These are phyloP conservation scores for Elegia similella DNA, from an alignment of 2,888 invertebrate genomes.

Conservation along the genomic window DNA sequence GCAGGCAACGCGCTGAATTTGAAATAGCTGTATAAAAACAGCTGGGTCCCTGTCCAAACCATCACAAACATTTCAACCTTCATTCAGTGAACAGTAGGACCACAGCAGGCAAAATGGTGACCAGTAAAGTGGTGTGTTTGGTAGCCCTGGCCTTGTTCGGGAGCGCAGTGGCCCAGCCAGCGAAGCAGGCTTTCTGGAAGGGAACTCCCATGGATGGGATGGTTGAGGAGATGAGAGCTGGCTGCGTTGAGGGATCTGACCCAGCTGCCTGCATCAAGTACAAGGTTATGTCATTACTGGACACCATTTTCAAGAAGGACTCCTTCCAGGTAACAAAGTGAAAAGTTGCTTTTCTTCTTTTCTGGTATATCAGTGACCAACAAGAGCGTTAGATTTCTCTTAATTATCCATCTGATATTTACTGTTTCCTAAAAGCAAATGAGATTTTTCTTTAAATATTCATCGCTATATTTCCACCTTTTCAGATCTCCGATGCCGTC, in stretches of 20 bases:
- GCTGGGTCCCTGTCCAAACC: conserved; percentile 69
- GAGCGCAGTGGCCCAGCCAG: conserved; percentile 82
- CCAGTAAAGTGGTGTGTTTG: conserved; percentile 73
- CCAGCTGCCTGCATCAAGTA: conserved; percentile 91
- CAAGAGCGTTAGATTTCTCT: too few species aligned
- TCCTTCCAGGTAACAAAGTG: conserved; percentile 85
- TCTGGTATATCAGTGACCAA: too few species aligned
- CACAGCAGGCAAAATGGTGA: conserved; percentile 61
- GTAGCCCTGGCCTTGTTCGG: conserved; percentile 80
- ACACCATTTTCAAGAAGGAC: conserved; percentile 90
- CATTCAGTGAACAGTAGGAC: conserved; percentile 66
- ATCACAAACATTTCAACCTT: conserved; percentile 72
- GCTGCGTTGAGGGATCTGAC: conserved; percentile 88
- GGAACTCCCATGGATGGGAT: conserved; percentile 86
- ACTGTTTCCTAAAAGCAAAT: too few species aligned
- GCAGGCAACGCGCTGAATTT: conserved; percentile 71
- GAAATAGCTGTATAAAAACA: conserved; percentile 82
- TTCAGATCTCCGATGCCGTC: conserved; percentile 87
- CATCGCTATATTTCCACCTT: conserved; percentile 18
- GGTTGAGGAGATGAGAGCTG: conserved; percentile 88
- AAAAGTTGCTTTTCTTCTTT: background rate
- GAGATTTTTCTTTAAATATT: too few species aligned
- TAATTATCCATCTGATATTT: too few species aligned
- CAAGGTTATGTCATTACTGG: conserved; percentile 89
- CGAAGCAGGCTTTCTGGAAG: conserved; percentile 86